Base-by-base conservation (phyloP, 2,113 vertebrate species). In the Plestiodon gilberti region DNA sequence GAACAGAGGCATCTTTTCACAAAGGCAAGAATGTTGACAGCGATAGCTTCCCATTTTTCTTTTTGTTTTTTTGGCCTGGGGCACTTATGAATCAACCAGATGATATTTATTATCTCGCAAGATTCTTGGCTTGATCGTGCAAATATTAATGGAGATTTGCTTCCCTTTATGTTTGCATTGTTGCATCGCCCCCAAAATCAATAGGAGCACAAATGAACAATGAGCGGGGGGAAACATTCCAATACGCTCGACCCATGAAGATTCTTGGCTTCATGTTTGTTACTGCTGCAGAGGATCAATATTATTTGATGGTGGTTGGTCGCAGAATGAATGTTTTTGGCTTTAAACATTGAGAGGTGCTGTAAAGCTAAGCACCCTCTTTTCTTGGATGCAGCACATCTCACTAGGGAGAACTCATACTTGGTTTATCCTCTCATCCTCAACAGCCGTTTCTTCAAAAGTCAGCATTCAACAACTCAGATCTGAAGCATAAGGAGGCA, bases 61-160 rank as follows among this genome's bases (percentile, higher is more conserved):
- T 30, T 85, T 35, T 88, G 90, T 91, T 82, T 59, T 52, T 25
- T 11, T n/a, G 43, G 84, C 81, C 23, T 57, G 43, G 59, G 89
- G 69, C 74, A 40, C 35, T 93, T 92, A 82, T 67, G 71, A 93
- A 87, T 90, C 90, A 90, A 80, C 86, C 89, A 61, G 25, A 73
- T 33, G 40, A 77, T 38, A 30, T 55, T 75, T 80, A 84, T 84
- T 43, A 65, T 88, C 70, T 61, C 38, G 14, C 74, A 67, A 78
- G 62, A 2, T 33, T 25, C 80, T 90, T 38, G 59, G 87, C 91
- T 88, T 82, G 67, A 82, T 83, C 65, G 33, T 0, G 7, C 71
- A 85, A 89, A 92, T 90, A 92, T 90, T 91, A 95, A 92, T 48
- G 87, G 40, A 1, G 35, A 89, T 87, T 92, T 79, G 71, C 52